phyloP scores from a whole-genome alignment of 2,797 vertebrate genomes.

The Amphiprion clarkii region DNA sequence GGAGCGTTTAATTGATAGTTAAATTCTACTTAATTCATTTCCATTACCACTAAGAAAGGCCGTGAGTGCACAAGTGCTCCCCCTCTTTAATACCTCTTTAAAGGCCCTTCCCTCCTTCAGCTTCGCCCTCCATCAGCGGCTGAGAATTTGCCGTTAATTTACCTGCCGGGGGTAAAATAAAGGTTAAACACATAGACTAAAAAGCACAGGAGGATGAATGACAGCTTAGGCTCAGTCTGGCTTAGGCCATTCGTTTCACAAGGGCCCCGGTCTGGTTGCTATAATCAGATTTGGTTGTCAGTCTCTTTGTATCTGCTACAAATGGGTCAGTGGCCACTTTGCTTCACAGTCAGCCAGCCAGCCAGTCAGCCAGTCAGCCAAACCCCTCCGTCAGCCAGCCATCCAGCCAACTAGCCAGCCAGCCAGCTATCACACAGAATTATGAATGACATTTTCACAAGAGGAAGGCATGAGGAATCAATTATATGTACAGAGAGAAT shows the following conservation, averaged over 20 bases:
- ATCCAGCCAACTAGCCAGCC: conserved; percentile 48
- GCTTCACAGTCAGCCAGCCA: conserved; percentile 64
- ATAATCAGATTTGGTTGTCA: conserved; percentile 78
- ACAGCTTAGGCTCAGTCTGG: conserved; percentile 59
- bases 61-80: conserved; percentile 44
- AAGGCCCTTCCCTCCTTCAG: conserved; percentile 45
- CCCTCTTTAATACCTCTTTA: conserved; percentile 42
- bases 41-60: conserved; percentile 57
- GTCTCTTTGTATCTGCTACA: conserved; percentile 77
- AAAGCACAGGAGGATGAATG: conserved; percentile 64
- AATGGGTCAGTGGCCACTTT: conserved; percentile 81
- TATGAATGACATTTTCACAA: conserved; percentile 84
- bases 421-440: conserved; percentile 80
- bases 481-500: conserved; percentile 81
- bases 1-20: conserved; percentile 48
- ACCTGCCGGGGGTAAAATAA: conserved; percentile 44
- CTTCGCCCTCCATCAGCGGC: conserved; percentile 45
- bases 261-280: conserved; percentile 62
- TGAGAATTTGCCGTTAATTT: conserved; percentile 50
- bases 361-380: conserved; percentile 33
- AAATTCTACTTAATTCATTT: conserved; percentile 59
- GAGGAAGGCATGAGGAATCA: conserved; percentile 82
- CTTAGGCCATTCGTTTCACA: conserved; percentile 57
- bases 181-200: conserved; percentile 54
- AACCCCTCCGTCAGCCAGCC: conserved; percentile 5